Evolutionary conservation across 2,113 vertebrate species (phyloP).

Genomic region (Tragulus kanchil): DNA sequence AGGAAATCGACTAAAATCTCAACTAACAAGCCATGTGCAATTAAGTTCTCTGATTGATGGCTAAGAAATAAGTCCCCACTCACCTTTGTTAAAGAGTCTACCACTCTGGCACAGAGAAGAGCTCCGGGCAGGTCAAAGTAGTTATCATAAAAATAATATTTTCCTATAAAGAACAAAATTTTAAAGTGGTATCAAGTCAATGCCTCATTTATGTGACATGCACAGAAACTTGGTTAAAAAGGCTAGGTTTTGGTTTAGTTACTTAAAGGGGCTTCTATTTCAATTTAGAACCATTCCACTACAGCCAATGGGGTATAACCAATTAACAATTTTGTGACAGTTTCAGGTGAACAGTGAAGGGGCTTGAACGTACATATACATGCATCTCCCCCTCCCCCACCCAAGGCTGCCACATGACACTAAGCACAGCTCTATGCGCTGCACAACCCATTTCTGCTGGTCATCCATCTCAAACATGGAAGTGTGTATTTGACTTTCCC

Average conservation of each 20-base stretch:
- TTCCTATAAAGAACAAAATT: constrained; percentile 87
- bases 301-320: neutral
- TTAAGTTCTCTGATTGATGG: neutral
- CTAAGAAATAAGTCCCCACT: constrained; percentile 57
- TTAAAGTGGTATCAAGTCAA: constrained; percentile 1
- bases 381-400: too few relatives aligned
- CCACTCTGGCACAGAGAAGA: constrained; percentile 94
- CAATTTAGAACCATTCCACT: neutral
- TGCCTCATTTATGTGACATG: neutral
- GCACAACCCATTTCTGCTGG: too few relatives aligned
- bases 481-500: too few relatives aligned
- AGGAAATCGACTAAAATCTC: constrained; percentile 18
- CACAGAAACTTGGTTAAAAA: neutral
- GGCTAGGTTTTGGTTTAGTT: neutral
- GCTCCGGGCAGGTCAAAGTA: constrained; percentile 97
- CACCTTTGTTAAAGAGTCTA: constrained; percentile 95
- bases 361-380: too few relatives aligned
- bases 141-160: constrained; percentile 98
- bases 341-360: too few relatives aligned
- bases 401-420: too few relatives aligned
- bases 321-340: too few relatives aligned
- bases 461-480: too few relatives aligned
- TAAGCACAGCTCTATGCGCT: too few relatives aligned
- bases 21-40: neutral
- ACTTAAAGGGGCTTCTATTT: neutral